Evolutionary conservation across 2,113 vertebrate genomes (phyloP).

Genomic region (Elanoides forficatus): DNA sequence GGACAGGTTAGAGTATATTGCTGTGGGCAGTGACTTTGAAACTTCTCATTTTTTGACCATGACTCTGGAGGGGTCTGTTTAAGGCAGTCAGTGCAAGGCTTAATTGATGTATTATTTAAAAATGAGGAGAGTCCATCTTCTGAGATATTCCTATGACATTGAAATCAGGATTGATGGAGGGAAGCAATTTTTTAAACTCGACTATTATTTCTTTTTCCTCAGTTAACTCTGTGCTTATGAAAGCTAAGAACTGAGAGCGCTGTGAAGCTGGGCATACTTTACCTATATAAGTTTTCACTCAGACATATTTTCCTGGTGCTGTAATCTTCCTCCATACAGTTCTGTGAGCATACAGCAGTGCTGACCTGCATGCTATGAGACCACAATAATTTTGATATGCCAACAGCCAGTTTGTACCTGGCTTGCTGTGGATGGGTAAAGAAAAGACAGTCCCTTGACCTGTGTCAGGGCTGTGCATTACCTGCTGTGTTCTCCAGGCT

Average conservation of each 20-base stretch:
- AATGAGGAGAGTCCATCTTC: not conserved
- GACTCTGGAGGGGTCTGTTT: not conserved
- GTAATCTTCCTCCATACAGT: not conserved
- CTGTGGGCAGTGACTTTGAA: not conserved
- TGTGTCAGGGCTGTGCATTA: not conserved
- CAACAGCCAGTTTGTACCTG: not conserved
- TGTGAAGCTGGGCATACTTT: not conserved
- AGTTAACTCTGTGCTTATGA: not conserved
- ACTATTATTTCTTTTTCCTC: not conserved
- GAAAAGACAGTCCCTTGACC: not conserved
- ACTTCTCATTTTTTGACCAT: not conserved
- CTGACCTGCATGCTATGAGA: not conserved
- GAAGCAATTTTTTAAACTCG: not conserved
- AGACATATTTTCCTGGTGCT: constrained; percentile 42
- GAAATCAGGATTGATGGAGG: not conserved
- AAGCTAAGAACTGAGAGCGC: not conserved
- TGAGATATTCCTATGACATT: not conserved
- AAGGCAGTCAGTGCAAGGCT: not conserved
- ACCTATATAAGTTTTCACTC: constrained; percentile 41
- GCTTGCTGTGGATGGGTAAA: not conserved
- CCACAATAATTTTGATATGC: not conserved
- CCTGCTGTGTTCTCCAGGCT: not conserved
- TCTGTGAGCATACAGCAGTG: not conserved
- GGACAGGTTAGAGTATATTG: not conserved
- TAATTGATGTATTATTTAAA: not conserved